Evolutionary conservation across 2,113 vertebrate genomes (phyloP).

Genomic region (human (Homo sapiens)): GRCh38 chr2:145737501-145738000

Average conservation of each 20-base stretch:
- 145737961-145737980: background rate
- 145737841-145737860: background rate
- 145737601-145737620: background rate
- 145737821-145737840: background rate
- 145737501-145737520: background rate
- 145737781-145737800: background rate
- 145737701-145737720: background rate
- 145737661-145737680: background rate
- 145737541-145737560: background rate
- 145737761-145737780: background rate
- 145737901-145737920: background rate
- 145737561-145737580: background rate
- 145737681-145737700: background rate
- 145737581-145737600: background rate
- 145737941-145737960: background rate
- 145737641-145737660: background rate
- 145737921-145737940: background rate
- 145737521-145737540: background rate
- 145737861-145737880: background rate
- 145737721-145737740: background rate
- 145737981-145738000: background rate
- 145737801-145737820: background rate
- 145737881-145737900: background rate
- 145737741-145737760: background rate
- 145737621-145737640: background rate